A percentile compares a stretch with the other conserved stretches of the same genome.
Evolutionary conservation across 2,113 vertebrate genomes (phyloP).

Genomic region (Tympanuchus pallidicinctus): DNA sequence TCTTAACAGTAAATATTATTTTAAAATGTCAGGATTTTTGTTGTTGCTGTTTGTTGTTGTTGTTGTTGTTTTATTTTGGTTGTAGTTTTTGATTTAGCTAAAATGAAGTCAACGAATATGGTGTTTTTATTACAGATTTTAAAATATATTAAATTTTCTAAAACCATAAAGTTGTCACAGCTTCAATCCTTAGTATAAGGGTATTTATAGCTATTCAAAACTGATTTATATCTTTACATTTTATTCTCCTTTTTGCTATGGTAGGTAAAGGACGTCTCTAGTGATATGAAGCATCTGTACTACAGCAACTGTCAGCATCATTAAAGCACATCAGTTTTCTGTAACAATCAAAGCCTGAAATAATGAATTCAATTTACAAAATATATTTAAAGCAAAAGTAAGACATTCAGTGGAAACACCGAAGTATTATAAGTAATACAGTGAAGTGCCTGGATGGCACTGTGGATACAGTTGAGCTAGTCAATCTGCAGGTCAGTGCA

Average conservation of each 20-base stretch:
- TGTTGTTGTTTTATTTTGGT: neutral
- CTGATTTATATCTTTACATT: neutral
- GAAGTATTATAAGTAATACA: neutral
- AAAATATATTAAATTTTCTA: neutral
- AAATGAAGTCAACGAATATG: neutral
- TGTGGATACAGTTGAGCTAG: neutral
- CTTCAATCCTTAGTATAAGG: neutral
- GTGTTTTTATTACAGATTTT: neutral
- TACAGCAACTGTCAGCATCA: fast-evolving
- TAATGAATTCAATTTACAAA: neutral
- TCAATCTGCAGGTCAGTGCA: neutral
- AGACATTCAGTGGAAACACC: neutral
- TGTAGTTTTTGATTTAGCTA: neutral
- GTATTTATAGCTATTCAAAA: neutral
- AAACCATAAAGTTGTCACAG: fast-evolving
- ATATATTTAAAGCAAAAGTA: neutral
- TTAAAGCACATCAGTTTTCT: neutral
- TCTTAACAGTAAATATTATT: neutral
- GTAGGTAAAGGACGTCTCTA: neutral
- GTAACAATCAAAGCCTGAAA: neutral
- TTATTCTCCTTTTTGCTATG: neutral
- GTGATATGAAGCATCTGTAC: neutral
- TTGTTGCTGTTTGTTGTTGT: neutral
- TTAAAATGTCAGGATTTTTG: neutral
- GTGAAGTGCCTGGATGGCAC: neutral